A percentile compares a stretch with the other conserved stretches of the same genome.
These are phyloP conservation scores for Falcunculus frontatus DNA, from an alignment of 2,113 vertebrate species.

Conservation along the genomic window DNA sequence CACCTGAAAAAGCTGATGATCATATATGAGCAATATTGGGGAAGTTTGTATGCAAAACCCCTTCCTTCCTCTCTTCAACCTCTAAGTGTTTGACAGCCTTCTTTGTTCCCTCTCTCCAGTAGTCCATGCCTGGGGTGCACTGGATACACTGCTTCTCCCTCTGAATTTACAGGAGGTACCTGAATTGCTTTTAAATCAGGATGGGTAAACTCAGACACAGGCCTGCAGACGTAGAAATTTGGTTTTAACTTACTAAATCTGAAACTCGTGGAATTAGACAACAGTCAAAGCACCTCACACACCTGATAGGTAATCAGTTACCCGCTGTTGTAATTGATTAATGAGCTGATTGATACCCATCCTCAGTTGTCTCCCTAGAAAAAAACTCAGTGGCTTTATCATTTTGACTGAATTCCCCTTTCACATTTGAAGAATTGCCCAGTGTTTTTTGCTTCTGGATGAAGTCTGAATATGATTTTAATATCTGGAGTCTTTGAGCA, in stretches of 20 bases:
- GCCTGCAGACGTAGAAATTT: not conserved
- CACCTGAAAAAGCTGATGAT: not conserved
- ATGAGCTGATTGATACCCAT: not conserved
- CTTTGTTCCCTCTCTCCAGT: not conserved
- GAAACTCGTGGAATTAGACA: not conserved
- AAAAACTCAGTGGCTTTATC: not conserved
- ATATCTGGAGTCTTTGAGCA: not conserved
- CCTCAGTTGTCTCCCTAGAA: not conserved
- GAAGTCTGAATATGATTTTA: not conserved
- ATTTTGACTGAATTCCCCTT: not conserved
- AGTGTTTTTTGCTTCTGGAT: not conserved
- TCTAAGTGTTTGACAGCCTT: not conserved
- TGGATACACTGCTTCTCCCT: not conserved
- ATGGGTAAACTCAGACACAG: not conserved
- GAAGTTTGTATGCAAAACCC: not conserved
- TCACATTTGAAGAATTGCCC: not conserved
- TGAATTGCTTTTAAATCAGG: not conserved
- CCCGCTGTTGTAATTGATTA: not conserved
- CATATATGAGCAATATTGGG: not conserved
- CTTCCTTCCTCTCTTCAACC: not conserved
- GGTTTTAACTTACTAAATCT: not conserved
- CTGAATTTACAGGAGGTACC: not conserved
- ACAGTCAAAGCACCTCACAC: not conserved
- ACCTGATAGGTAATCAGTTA: not conserved
- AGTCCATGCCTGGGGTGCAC: not conserved